Percentiles rank a stretch among this genome's conserved stretches.
Conservation (phyloP, 1,140 invertebrate species). For the Leptoteleia sp. region DNA sequence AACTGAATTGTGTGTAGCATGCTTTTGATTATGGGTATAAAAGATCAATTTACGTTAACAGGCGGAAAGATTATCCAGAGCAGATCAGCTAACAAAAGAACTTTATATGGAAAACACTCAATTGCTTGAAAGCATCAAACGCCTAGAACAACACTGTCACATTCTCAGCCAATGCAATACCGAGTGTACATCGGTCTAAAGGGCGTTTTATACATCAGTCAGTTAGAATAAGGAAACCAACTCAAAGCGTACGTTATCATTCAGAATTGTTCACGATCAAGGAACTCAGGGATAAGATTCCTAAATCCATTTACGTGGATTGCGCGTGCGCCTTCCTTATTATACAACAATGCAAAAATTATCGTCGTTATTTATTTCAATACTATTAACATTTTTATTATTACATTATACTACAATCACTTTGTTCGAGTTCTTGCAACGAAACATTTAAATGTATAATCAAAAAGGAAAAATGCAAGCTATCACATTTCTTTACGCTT, state of each 20-base stretch:
- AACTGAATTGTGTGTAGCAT: too few relatives aligned
- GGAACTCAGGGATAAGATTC: slow-evolving; percentile 65
- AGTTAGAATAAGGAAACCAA: slow-evolving; percentile 17
- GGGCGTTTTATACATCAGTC: too few relatives aligned
- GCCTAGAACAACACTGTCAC: slow-evolving; percentile 83
- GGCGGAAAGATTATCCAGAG: slow-evolving; percentile 84
- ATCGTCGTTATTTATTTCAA: slow-evolving; percentile 49
- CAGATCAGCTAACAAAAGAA: slow-evolving; percentile 89
- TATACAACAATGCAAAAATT: slow-evolving; percentile 37
- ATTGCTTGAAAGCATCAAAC: slow-evolving; percentile 84
- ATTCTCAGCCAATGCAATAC: slow-evolving; percentile 79
- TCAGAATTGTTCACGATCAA: slow-evolving; percentile 39
- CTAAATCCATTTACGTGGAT: slow-evolving; percentile 46
- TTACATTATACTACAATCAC: slow-evolving; percentile 3
- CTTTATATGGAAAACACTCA: slow-evolving; percentile 91
- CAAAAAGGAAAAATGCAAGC: too few relatives aligned
- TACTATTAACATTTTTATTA: slow-evolving; percentile 9
- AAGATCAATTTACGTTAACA: too few relatives aligned
- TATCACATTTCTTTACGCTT: too few relatives aligned
- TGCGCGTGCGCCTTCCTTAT: slow-evolving; percentile 28
- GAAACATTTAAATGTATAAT: too few relatives aligned
- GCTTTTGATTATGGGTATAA: too few relatives aligned
- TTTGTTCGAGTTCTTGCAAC: slow-evolving; percentile 26
- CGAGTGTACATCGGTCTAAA: slow-evolving; percentile 80
- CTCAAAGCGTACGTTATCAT: slow-evolving; percentile 19